Base-by-base conservation (phyloP, 2,888 invertebrate species). In the Brachynemurus nebulosus region DNA sequence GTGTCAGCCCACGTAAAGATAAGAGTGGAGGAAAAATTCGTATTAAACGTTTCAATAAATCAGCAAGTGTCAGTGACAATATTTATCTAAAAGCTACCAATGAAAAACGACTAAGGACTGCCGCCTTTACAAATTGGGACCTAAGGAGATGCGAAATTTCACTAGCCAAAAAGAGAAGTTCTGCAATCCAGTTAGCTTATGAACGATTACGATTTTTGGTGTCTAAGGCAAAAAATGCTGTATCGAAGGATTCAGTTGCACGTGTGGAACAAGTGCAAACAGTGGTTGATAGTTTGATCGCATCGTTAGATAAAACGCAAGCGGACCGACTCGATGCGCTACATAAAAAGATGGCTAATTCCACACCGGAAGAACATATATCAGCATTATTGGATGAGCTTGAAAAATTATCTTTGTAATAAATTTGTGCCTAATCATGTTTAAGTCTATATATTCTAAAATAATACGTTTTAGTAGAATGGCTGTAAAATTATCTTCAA, bases 121-220 rank as follows among this genome's bases (percentile, higher is more conserved):
- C 89, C 34, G 84, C 83, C 3, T 76, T 77, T 45, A 74, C 78
- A 35, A 86, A 89, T 61, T 86, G 89, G 56, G 70, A 74, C 23
- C 78, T 80, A 53, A 63, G 74, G 52, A 78, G 86, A 25, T 69
- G 74, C 50, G 68, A 69, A 49, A 64, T 86, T 18, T 65, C 92
- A 38, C 67, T 73, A 11, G 62, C 67, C 16, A 89, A 86, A 2
- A 75, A 81, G 6, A 78, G 89, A 0, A 74, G 83, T 46, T 89
- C 83, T 54, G 90, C 92, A 0, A 67, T 92, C 42, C 84, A 90
- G 55, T 64, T 93, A 48, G 91, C 91, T 2, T 80, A 84, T 55
- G 83, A 86, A 47, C 86, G 88, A 61, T 63, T 92, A 47, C 78
- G 78, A 49, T 62, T 88, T 42, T 58, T 80, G 23, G 38, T 23